Base-by-base conservation (phyloP, 2,888 invertebrate species). In the Charanyca ferruginea region DNA sequence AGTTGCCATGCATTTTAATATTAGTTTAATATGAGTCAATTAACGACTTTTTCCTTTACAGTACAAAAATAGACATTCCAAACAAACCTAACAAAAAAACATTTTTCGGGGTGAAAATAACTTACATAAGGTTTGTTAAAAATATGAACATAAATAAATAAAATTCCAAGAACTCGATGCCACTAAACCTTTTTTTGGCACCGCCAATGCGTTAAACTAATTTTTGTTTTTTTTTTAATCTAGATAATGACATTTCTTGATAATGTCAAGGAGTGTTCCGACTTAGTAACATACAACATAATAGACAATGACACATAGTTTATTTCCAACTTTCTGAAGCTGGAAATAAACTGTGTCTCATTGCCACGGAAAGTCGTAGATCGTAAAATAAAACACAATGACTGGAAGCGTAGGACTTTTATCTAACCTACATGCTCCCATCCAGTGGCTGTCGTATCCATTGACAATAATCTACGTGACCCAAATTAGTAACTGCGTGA, bases 361-460 rank as follows among this genome's bases (percentile, higher is more conserved):
- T 49, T 62, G 25, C 28, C 45, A 44, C 45, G 2, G 35, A 9
- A 42, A 25, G 35, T 49, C 3, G 23, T 62, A 20, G 25, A 11
- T 48, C 38, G n/a, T 47, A 58, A 61, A 58, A 74, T 52, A 48
- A 66, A 66, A 63, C n/a, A 42, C n/a, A 69, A 49, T 49, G 28
- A 23, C 20, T 62, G 11, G 44, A 53, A 44, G 28, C 32, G 5
- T 11, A 41, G 13, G 20, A n/a, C 32, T 41, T 45, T 54, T 32
- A 64, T 64, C 28, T 52, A n/a, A 41, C 45, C 25, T 41, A 62
- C 48, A 72, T 44, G n/a, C 61, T 61, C 18, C 6, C 13, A 49
- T 45, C 16, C 5, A 42, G 49, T 20, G 32, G n/a, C 41, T 35
- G n/a, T 28, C 18, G 18, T 60, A 41, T 38, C 28, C 41, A 35